These are phyloP conservation scores for Phenganax stokvisi DNA, from an alignment of 92 coral and sea anemone species.

Conservation along the genomic window DNA sequence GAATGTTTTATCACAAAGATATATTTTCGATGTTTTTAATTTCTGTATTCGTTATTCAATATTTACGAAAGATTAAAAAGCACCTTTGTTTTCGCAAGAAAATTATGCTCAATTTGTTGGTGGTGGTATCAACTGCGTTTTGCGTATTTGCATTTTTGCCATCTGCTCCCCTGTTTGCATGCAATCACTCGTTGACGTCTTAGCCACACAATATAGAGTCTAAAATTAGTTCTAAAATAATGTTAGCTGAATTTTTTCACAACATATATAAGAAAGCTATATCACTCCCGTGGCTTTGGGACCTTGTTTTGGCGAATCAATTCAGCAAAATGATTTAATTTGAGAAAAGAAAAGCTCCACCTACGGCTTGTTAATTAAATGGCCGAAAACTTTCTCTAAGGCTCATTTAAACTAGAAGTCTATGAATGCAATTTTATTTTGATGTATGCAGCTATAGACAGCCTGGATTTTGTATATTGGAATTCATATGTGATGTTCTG, in stretches of 20 bases:
- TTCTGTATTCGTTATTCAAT: not conserved
- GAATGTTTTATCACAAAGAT: not conserved
- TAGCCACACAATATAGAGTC: not conserved
- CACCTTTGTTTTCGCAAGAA: not conserved
- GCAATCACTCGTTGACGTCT: not conserved
- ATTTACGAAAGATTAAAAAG: not conserved
- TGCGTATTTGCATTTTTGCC: conserved; percentile 12
- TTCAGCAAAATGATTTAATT: not conserved
- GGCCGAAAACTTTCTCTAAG: no score
- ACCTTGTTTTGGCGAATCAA: not conserved
- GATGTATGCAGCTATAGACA: no score
- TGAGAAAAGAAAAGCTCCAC: no score
- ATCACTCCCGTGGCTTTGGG: not conserved
- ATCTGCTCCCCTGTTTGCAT: conserved; percentile 7
- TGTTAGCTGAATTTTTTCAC: not conserved
- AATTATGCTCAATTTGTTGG: conserved; percentile 18
- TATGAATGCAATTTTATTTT: no score
- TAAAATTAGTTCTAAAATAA: not conserved
- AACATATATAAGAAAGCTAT: not conserved
- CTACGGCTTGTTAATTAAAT: no score
- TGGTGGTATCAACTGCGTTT: conserved; percentile 17
- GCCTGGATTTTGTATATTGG: no score
- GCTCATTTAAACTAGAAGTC: no score
- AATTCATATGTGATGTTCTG: no score
- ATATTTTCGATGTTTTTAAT: not conserved